phyloP scores from a whole-genome alignment of 1,140 invertebrate species.

The Sinonovacula constricta region DNA sequence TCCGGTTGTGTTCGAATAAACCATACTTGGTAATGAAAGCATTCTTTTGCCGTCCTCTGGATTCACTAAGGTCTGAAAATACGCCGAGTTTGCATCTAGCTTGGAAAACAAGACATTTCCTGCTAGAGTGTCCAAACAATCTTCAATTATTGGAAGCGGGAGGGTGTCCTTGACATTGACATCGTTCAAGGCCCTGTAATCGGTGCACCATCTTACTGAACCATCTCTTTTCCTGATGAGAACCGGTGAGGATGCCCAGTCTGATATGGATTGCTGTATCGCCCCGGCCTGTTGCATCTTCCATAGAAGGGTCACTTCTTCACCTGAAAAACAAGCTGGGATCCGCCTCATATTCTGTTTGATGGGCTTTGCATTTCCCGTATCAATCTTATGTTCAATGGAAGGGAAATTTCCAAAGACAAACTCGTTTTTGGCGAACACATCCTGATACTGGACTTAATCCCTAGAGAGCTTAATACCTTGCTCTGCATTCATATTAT shows the following conservation, averaged over 20 bases:
- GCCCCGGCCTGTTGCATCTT: constrained; percentile 22
- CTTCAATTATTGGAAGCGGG: background rate
- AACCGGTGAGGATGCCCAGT: constrained; percentile 17
- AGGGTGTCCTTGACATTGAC: constrained; percentile 8
- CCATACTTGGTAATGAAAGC: constrained; percentile 19
- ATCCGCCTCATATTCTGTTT: constrained; percentile 18
- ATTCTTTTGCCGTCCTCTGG: constrained; percentile 12
- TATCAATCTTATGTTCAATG: constrained; percentile 24
- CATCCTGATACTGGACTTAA: constrained; percentile 22
- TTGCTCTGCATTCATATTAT: too few species aligned
- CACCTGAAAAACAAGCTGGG: background rate
- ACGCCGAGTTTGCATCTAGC: constrained; percentile 28
- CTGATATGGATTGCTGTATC: constrained; percentile 13
- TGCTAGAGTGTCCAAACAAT: background rate
- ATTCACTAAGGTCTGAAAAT: constrained; percentile 14
- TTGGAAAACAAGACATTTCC: constrained; percentile 24
- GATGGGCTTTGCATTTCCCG: constrained; percentile 9
- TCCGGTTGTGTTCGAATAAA: background rate
- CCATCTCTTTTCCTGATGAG: constrained; percentile 14
- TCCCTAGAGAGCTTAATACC: too few species aligned
- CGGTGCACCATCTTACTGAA: constrained; percentile 4
- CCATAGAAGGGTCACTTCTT: constrained; percentile 24
- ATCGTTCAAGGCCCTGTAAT: constrained; percentile 18
- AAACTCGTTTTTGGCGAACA: constrained; percentile 37
- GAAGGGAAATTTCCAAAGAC: constrained; percentile 15